Base-by-base conservation (phyloP, 2,113 vertebrate genomes). In the Apaloderma vittatum region DNA sequence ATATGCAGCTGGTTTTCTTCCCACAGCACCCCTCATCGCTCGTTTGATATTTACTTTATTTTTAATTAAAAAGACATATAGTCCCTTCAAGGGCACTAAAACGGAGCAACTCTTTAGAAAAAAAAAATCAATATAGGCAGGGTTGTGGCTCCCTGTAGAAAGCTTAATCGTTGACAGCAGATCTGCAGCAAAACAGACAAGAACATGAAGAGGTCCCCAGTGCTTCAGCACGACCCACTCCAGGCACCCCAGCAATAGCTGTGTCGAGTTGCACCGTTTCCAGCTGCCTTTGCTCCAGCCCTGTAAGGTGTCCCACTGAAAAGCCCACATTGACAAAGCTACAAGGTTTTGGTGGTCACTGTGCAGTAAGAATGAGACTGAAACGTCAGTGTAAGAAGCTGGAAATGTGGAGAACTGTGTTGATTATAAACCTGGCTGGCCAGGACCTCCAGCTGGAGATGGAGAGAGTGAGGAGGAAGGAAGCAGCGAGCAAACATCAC, bases 51-150 rank as follows among this genome's bases (percentile, higher is more conserved):
- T 95, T 92, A 94, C 55, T 90, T 77, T 96, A 96, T 95, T 93
- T 97, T 97, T 97, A 97, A 97, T 95, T 94, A 96, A 95, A 97
- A 94, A 92, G 59, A 97, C 49, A 91, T 72, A 90, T 57, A 87
- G 72, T 58, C 43, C 94, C 77, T 92, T 63, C 21, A 94, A 90
- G 93, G 88, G 59, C 51, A 90, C 51, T 85, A 96, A 90, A 95
- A 72, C 58, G 40, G 71, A 95, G 55, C 16, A 61, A 92, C 48
- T 86, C 52, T 91, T 96, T 29, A 92, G 78, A 74, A 96, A 94
- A 94, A 94, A 84, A 96, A 95, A 95, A 94, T 96, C 92, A 95
- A 96, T 92, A 75, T 23, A 86, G 80, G 82, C 89, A 89, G 83
- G 57, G 83, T 52, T 95, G 55, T 55, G 82, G 34, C 74, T 93